phyloP scores from a whole-genome alignment of 1,140 invertebrate species.

The Lerema accius region DNA sequence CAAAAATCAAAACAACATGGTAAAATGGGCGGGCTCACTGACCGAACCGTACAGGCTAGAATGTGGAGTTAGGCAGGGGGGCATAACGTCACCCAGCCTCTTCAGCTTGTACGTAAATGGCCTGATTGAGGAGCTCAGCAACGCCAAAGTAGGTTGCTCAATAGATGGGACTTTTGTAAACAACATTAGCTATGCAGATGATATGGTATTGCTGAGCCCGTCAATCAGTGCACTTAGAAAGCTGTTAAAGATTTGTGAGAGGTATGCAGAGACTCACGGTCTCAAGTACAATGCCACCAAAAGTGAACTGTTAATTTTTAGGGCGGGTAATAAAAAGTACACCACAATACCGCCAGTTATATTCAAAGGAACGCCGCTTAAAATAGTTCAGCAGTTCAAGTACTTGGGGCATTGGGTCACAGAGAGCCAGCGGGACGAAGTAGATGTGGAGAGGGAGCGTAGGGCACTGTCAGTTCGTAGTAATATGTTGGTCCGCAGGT shows the following conservation, averaged over 20 bases:
- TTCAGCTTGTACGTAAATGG: not conserved
- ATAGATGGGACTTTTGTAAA: not conserved
- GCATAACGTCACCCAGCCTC: not conserved
- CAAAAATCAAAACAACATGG: not conserved
- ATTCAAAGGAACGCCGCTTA: not conserved
- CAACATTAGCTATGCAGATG: not conserved
- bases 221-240: not conserved
- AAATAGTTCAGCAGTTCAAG: not conserved
- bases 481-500: conserved; percentile 23
- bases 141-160: not conserved
- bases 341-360: not conserved
- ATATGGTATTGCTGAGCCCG: too few species aligned
- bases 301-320: not conserved
- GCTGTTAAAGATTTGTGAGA: not conserved
- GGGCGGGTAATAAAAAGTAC: not conserved
- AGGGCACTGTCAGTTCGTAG: conserved; percentile 8
- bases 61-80: not conserved
- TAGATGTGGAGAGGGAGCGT: conserved; percentile 5
- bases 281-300: not conserved
- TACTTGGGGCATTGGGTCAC: not conserved
- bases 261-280: not conserved
- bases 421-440: not conserved
- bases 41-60: not conserved
- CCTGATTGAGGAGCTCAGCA: not conserved
- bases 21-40: not conserved